phyloP scores from a whole-genome alignment of 2,797 vertebrate genomes.

The Steatocranus sp. region DNA sequence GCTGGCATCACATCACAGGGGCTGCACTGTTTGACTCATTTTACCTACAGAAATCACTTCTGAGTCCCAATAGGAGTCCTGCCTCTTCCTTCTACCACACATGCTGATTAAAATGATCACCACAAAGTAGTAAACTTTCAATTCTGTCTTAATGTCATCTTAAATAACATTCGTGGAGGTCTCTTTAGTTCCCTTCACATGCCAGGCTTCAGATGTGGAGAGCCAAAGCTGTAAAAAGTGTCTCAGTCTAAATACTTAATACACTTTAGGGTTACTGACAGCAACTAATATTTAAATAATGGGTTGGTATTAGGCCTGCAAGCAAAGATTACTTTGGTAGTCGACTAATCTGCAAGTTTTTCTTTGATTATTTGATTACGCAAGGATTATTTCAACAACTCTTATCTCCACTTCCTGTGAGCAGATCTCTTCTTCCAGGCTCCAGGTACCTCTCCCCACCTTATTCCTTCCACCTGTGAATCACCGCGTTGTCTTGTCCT shows the following conservation, averaged over 20 bases:
- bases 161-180: background rate
- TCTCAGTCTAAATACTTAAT: background rate
- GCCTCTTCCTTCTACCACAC: background rate
- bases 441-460: background rate
- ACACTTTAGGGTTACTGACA: background rate
- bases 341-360: background rate
- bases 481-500: background rate
- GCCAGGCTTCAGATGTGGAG: background rate
- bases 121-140: background rate
- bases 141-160: background rate
- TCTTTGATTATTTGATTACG: background rate
- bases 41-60: background rate
- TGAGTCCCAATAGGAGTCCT: background rate
- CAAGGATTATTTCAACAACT: background rate
- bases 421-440: background rate
- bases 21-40: slow-evolving; percentile 4
- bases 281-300: background rate
- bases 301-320: background rate
- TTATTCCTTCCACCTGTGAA: background rate
- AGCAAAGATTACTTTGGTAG: background rate
- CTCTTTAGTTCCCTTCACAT: background rate
- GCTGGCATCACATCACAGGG: slow-evolving; percentile 58
- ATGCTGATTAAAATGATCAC: background rate
- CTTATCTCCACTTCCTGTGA: background rate
- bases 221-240: background rate